Conservation (phyloP, 2,113 vertebrate species). For the Silurus glanis region DNA sequence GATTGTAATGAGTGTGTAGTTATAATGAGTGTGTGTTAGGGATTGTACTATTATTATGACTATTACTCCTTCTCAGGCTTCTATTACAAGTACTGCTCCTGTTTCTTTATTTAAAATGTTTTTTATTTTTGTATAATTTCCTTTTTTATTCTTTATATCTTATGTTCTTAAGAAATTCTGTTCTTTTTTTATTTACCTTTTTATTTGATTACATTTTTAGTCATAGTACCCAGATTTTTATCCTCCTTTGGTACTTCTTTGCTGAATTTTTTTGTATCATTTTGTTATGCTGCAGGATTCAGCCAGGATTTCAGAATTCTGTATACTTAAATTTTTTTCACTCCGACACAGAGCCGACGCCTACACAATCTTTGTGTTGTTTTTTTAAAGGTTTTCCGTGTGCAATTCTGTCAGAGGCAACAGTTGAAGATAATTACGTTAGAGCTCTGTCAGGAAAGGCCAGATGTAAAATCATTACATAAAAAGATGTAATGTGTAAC, state of each 20-base stretch:
- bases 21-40: too few relatives aligned
- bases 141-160: too few relatives aligned
- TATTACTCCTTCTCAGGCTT: background rate
- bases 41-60: too few relatives aligned
- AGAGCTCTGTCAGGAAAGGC: background rate
- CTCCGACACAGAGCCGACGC: background rate
- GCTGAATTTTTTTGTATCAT: background rate
- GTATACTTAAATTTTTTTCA: background rate
- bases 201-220: background rate
- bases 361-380: background rate
- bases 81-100: background rate
- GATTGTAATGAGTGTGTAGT: too few relatives aligned
- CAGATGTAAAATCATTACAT: background rate
- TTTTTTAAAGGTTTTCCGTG: slow-evolving; percentile 36
- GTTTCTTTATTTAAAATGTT: too few relatives aligned
- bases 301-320: background rate
- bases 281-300: background rate
- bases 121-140: too few relatives aligned
- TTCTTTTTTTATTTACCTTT: background rate
- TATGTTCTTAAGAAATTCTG: too few relatives aligned
- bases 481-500: background rate
- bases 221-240: background rate
- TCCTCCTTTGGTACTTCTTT: background rate
- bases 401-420: slow-evolving; percentile 66
- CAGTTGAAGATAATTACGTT: slow-evolving; percentile 71